Percentiles rank a stretch among this genome's conserved stretches.
Conservation (phyloP, 2,888 invertebrate species). For the Pandemis heparana region DNA sequence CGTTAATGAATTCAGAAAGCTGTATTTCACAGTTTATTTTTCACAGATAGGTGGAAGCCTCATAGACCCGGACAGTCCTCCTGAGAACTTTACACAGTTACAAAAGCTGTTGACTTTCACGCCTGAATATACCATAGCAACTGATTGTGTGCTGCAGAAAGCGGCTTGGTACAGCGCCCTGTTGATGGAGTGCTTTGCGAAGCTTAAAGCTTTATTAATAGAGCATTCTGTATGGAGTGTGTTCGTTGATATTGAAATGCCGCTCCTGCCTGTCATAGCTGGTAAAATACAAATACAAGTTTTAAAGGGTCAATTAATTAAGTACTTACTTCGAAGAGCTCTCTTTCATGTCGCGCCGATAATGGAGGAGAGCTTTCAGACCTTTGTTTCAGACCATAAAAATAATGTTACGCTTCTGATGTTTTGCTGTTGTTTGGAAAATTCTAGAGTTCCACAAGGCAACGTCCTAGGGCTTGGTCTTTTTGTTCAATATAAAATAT, state of each 20-base stretch:
- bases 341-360: not conserved
- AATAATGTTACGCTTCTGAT: not conserved
- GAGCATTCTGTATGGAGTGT: conserved; percentile 70
- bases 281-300: conserved; percentile 53
- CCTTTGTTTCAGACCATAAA: not conserved
- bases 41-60: conserved; percentile 73
- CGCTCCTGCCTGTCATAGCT: conserved; percentile 73
- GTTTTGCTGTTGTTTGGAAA: too few species aligned
- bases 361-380: not conserved
- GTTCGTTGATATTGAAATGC: conserved; percentile 78
- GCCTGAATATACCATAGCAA: conserved; percentile 63
- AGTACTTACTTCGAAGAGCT: not conserved
- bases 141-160: conserved; percentile 65
- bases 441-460: conserved; percentile 12
- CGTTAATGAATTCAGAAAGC: too few species aligned
- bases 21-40: not conserved
- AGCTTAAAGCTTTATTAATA: conserved; percentile 53
- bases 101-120: conserved; percentile 60
- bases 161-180: conserved; percentile 64
- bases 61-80: conserved; percentile 74
- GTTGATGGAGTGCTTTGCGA: conserved; percentile 57
- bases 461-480: not conserved
- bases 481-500: not conserved
- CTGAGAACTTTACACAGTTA: conserved; percentile 66
- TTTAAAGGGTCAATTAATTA: not conserved